These are phyloP conservation scores for Gymnoscopelus microlampas DNA, from an alignment of 2,797 vertebrate species.

Conservation along the genomic window DNA sequence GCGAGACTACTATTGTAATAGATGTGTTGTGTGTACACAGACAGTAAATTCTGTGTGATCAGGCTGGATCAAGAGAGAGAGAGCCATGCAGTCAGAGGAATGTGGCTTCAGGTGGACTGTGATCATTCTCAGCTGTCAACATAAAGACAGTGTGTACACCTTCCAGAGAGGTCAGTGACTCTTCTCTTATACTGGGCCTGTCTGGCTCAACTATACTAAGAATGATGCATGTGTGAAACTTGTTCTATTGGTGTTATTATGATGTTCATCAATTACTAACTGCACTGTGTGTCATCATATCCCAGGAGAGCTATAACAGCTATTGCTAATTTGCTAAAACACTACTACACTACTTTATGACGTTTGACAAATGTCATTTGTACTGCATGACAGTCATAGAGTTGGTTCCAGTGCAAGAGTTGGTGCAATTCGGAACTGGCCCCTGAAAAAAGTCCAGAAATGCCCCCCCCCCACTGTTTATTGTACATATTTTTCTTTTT, in stretches of 20 bases:
- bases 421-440: no score
- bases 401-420: no score
- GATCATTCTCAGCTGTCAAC: slow-evolving; percentile 88
- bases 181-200: neutral
- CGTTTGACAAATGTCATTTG: no score
- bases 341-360: no score
- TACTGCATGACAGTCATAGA: no score
- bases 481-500: neutral
- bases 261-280: neutral
- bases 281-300: no score
- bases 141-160: slow-evolving; percentile 85
- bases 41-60: neutral
- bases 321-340: no score
- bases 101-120: slow-evolving; percentile 82
- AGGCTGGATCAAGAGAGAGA: neutral
- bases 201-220: neutral
- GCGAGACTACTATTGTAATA: no score
- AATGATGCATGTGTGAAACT: neutral
- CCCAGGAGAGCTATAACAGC: no score
- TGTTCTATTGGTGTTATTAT: neutral
- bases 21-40: no score
- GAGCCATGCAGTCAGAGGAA: neutral
- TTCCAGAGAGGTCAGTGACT: slow-evolving; percentile 86
- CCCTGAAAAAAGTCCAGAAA: neutral
- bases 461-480: no score